Evolutionary conservation across 2,113 vertebrate genomes (phyloP).

Genomic region (Stictonetta naevosa): DNA sequence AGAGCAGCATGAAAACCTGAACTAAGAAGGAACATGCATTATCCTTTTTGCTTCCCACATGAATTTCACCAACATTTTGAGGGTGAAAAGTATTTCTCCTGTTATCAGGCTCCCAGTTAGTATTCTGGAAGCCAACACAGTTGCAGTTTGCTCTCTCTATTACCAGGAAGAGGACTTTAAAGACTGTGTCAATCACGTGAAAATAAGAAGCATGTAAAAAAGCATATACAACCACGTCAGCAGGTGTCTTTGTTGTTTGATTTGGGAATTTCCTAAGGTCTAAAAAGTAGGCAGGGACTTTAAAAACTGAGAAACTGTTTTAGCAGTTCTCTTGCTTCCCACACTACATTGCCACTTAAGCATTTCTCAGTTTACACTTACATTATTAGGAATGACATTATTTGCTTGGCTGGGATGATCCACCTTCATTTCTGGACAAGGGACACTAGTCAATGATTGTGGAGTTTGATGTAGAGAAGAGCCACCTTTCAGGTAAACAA

Average conservation of each 20-base stretch:
- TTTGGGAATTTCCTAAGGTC: background rate
- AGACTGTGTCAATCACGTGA: background rate
- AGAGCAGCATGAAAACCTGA: background rate
- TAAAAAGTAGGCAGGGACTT: background rate
- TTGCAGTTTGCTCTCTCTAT: background rate
- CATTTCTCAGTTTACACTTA: conserved; percentile 68
- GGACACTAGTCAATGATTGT: conserved; percentile 55
- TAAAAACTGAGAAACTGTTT: background rate
- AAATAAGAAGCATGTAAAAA: background rate
- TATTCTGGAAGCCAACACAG: background rate
- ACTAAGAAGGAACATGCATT: background rate
- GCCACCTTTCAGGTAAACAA: conserved; percentile 58
- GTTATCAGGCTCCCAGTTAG: background rate
- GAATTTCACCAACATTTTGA: background rate
- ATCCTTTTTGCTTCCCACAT: background rate
- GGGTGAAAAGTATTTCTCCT: background rate
- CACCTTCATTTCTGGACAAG: conserved; percentile 74
- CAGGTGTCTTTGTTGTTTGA: background rate
- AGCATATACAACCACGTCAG: background rate
- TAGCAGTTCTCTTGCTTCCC: background rate
- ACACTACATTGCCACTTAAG: background rate
- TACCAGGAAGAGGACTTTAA: background rate
- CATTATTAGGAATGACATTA: conserved; percentile 73
- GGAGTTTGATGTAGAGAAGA: conserved; percentile 44
- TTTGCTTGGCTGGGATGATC: conserved; percentile 75